Conservation (phyloP, 64 coral and sea anemone species). For the Acropora tenuis region DNA sequence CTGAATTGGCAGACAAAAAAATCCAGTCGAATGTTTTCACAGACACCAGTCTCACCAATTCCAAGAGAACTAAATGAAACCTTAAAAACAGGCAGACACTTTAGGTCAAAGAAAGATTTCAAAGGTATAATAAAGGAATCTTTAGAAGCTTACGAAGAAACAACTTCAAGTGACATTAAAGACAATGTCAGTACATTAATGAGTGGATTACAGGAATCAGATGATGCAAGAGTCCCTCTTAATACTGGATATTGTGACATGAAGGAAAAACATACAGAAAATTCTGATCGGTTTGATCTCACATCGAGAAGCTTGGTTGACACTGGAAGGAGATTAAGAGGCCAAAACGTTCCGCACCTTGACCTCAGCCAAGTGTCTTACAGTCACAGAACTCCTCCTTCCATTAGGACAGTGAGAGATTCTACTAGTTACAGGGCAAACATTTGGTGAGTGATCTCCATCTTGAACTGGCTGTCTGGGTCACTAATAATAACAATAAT, state of each 20-base stretch:
- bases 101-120: background rate
- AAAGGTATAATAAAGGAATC: background rate
- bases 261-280: background rate
- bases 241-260: background rate
- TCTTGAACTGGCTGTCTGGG: too few relatives aligned
- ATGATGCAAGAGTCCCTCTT: background rate
- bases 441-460: conserved; percentile 4
- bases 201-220: background rate
- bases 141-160: background rate
- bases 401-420: conserved; percentile 7
- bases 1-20: background rate
- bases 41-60: conserved; percentile 26
- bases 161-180: background rate
- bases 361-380: conserved; percentile 13
- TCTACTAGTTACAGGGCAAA: conserved; percentile 9
- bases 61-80: background rate
- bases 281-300: background rate
- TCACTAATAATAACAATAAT: too few relatives aligned
- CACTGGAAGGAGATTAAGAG: background rate
- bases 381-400: conserved; percentile 35
- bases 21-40: background rate
- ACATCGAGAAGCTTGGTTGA: background rate
- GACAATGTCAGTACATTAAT: conserved; percentile 20
- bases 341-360: background rate
- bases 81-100: background rate